A percentile compares a stretch with the other conserved stretches of the same genome.
Conservation (phyloP, 2,797 vertebrate species). For the Caiman crocodilus region DNA sequence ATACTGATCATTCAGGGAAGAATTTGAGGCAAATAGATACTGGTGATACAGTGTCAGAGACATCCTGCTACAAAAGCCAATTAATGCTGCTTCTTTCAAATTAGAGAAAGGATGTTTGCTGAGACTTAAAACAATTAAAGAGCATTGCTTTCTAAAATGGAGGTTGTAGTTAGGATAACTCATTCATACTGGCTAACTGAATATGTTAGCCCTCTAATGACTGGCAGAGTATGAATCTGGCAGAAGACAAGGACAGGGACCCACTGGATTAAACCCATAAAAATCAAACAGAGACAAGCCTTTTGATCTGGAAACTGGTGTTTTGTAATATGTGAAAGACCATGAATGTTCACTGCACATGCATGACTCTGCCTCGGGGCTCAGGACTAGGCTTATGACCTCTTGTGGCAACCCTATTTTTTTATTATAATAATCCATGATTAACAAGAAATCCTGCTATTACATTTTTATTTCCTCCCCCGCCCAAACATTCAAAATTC, state of each 20-base stretch:
- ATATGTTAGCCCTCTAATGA: constrained; percentile 57
- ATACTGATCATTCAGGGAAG: constrained; percentile 23
- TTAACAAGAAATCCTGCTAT: constrained; percentile 72
- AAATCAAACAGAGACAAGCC: constrained; percentile 54
- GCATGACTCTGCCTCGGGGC: not conserved
- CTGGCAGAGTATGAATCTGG: constrained; percentile 29
- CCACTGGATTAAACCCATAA: constrained; percentile 57
- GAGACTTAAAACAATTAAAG: too few relatives aligned
- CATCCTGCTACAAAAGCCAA: not conserved
- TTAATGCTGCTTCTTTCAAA: constrained; percentile 14
- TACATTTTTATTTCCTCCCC: constrained; percentile 53
- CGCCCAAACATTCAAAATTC: constrained; percentile 5
- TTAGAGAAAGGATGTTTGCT: constrained; percentile 8
- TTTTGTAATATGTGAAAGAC: constrained; percentile 68
- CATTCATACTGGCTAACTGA: constrained; percentile 50
- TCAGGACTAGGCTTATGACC: too few relatives aligned
- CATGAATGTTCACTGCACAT: constrained; percentile 65
- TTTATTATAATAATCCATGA: constrained; percentile 53
- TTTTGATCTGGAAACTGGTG: constrained; percentile 67
- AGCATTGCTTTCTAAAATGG: constrained; percentile 57
- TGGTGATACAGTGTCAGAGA: not conserved
- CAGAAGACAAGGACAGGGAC: constrained; percentile 54
- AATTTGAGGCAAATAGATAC: constrained; percentile 38
- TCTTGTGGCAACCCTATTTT: too few relatives aligned
- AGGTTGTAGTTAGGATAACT: constrained; percentile 56